Evolutionary conservation across 2,888 invertebrate genomes (phyloP), one percentile per base, ranked within the genome.

Genomic region (Orchesellides sinensis): DNA sequence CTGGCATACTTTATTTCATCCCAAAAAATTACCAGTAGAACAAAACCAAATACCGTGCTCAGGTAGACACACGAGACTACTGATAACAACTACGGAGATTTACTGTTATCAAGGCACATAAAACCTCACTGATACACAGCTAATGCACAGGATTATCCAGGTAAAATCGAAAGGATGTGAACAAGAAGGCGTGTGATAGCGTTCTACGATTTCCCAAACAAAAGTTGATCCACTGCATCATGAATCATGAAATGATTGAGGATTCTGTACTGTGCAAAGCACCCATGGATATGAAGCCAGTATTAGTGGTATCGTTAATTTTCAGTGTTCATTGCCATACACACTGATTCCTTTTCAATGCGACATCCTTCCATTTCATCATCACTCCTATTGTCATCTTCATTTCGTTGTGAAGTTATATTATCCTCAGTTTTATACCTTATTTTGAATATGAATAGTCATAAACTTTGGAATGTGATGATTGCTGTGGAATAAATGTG

Each of bases 381-480:
- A 32, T 52, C 23, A 54, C 21, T 35, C 23, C 32, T 25, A 45
- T 65, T 45, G 47, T 29, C 56, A 66, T 54, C 66, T 29, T 25
- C 27, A 69, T 45, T 73, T n/a, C n/a, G n/a, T n/a, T n/a, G n/a
- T n/a, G n/a, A 45, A 73, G 45, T 73, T 52, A 12, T 61, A 78
- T 78, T 59, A 35, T 77, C 47, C 77, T 27, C 17, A 66, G 56
- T 68, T 77, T 72, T 63, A 35, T 75, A 25, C 35, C 47, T 49
- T 59, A n/a, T 66, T 78, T 78, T 69, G 68, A 78, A 78, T 78
- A 69, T 68, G 59, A 77, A 69, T 69, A 59, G 77, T 49, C 77
- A 63, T 63, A 45, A 59, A 32, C 5, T n/a, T 32, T 61, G 59
- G 77, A 77, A 77, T 77, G 19, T 40, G 21, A 63, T 40, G 63